Base-by-base conservation (phyloP, 2,888 invertebrate species). In the Lepidochitona cinerea region DNA sequence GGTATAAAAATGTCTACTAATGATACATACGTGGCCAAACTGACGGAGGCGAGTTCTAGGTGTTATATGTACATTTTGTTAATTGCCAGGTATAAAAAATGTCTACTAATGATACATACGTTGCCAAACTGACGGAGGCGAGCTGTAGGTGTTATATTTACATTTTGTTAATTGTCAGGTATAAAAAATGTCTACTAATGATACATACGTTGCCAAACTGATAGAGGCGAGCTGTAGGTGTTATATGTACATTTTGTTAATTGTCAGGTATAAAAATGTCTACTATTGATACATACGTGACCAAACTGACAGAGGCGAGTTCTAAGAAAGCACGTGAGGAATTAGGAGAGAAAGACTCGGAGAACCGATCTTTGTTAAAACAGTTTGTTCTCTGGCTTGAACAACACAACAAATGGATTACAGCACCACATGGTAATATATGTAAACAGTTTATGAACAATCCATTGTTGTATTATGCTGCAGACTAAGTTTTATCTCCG, bases 261-360 rank as follows among this genome's bases (percentile, higher is more conserved):
- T n/a, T n/a, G n/a, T n/a, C n/a, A n/a, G n/a, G n/a, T n/a, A n/a
- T n/a, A n/a, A n/a, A n/a, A n/a, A n/a, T n/a, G n/a, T n/a, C n/a
- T n/a, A n/a, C n/a, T n/a, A n/a, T n/a, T n/a, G n/a, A n/a, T n/a
- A n/a, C n/a, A n/a, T n/a, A n/a, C n/a, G n/a, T n/a, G n/a, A n/a
- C n/a, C n/a, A n/a, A n/a, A n/a, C n/a, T n/a, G n/a, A n/a, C n/a
- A n/a, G n/a, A n/a, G n/a, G n/a, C 36, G 6, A 82, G 79, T 54
- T 26, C 76, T 41, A 75, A 77, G 72, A 82, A 81, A 66, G 84
- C 84, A 7, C 67, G 71, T 41, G 71, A 75, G 14, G 84, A 84
- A 54, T 71, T 84, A 1, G 72, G 79, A 69, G 84, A 84, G 69
- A 79, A 80, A 33, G 78, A 83, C 2, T 76, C 78, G 33, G 82